A percentile compares a stretch with the other conserved stretches of the same genome.
Conservation (phyloP, 2,797 vertebrate species). For the Argyrosomus regius region DNA sequence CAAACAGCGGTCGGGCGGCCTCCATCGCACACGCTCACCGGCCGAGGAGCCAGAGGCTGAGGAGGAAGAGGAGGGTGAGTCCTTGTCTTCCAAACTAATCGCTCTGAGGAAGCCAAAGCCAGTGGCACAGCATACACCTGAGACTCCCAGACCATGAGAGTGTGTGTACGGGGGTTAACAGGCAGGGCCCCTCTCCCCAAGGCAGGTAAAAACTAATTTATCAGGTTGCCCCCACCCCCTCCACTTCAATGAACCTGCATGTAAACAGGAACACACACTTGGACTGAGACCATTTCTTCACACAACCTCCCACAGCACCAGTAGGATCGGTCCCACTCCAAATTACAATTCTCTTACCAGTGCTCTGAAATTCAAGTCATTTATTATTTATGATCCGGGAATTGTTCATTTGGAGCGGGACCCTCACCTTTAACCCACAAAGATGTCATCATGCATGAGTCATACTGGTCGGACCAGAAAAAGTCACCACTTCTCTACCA, state of each 20-base stretch:
- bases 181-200: conserved; percentile 80
- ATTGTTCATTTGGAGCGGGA: conserved; percentile 61
- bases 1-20: conserved; percentile 71
- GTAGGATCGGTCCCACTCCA: conserved; percentile 53
- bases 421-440: conserved; percentile 60
- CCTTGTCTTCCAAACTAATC: conserved; percentile 87
- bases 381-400: conserved; percentile 31
- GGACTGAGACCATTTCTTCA: conserved; percentile 55
- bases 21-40: conserved; percentile 86
- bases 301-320: conserved; percentile 47
- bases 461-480: conserved; percentile 47
- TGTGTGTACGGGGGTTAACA: conserved; percentile 76
- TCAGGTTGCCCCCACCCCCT: conserved; percentile 55
- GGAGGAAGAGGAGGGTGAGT: conserved; percentile 91
- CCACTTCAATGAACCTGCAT: conserved; percentile 78
- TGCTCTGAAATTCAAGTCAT: neutral
- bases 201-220: conserved; percentile 81
- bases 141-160: conserved; percentile 84
- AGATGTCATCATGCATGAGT: conserved; percentile 75
- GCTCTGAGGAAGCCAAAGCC: conserved; percentile 86
- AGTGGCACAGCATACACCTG: conserved; percentile 79
- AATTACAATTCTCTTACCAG: conserved; percentile 31
- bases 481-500: conserved; percentile 38
- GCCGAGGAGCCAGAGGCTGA: conserved; percentile 90
- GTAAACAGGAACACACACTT: conserved; percentile 69